Evolutionary conservation across 1,140 invertebrate species (phyloP).

Genomic region (Caenorhabditis briggsae): DNA sequence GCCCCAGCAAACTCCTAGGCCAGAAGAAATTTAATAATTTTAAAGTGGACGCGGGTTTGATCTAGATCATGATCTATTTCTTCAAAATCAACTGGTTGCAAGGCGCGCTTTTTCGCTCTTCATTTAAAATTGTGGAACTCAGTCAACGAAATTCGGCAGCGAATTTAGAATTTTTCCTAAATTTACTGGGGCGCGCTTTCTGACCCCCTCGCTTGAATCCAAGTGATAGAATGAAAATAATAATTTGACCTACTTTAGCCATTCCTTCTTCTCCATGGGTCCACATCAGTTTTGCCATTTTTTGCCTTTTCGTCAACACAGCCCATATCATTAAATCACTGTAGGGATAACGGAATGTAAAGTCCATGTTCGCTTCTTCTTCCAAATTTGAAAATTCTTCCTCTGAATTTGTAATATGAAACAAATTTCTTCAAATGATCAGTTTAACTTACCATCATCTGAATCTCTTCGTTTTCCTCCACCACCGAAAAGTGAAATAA

Average conservation of each 20-base stretch:
- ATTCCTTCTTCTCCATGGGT: slow-evolving; percentile 66
- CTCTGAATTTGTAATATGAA: neutral
- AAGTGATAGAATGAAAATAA: neutral
- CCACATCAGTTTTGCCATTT: slow-evolving; percentile 68
- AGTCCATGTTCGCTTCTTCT: slow-evolving; percentile 51
- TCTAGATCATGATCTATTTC: too few relatives aligned
- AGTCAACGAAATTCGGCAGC: too few relatives aligned
- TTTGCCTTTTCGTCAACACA: slow-evolving; percentile 63
- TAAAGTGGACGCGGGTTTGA: too few relatives aligned
- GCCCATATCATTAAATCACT: slow-evolving; percentile 79
- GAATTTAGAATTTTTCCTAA: too few relatives aligned
- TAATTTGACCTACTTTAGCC: slow-evolving; percentile 61
- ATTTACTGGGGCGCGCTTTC: too few relatives aligned
- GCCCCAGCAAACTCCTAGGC: too few relatives aligned
- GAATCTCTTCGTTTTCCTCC: slow-evolving; percentile 14
- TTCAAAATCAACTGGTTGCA: too few relatives aligned
- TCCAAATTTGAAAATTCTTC: slow-evolving; percentile 56
- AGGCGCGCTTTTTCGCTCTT: too few relatives aligned
- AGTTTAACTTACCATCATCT: neutral
- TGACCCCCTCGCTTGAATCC: too few relatives aligned
- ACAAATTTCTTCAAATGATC: neutral
- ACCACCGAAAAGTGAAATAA: slow-evolving; percentile 56
- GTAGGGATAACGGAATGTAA: slow-evolving; percentile 79
- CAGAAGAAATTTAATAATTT: too few relatives aligned
- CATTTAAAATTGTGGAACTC: too few relatives aligned